phyloP scores from a whole-genome alignment of 2,888 invertebrate genomes.

The Melieria crassipennis region DNA sequence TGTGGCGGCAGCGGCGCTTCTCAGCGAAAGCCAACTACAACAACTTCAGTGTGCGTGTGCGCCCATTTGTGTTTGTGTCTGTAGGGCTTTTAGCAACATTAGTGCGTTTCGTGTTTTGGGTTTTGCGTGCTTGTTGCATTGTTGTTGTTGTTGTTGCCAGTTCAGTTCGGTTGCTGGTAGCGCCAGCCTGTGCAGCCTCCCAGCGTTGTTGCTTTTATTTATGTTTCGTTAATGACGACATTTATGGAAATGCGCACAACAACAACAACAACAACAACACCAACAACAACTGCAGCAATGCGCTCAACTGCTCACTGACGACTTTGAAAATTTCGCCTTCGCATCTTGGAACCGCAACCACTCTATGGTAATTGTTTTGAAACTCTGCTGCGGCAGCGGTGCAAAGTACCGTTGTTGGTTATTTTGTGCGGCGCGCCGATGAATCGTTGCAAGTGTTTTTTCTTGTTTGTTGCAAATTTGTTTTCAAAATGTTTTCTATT shows the following conservation, averaged over 20 bases:
- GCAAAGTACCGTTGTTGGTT: neutral
- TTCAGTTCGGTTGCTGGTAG: too few relatives aligned
- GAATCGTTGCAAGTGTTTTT: too few relatives aligned
- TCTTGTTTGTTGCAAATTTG: too few relatives aligned
- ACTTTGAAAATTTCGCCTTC: neutral
- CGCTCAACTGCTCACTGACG: neutral
- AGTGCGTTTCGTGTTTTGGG: too few relatives aligned
- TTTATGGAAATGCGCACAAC: slow-evolving; percentile 26
- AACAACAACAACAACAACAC: neutral
- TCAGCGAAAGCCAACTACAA: neutral
- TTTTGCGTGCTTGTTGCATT: too few relatives aligned
- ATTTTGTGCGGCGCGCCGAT: neutral
- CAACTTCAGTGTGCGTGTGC: neutral
- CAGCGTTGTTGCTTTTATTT: slow-evolving; percentile 10
- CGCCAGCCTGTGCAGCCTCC: too few relatives aligned
- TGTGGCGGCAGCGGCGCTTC: too few relatives aligned
- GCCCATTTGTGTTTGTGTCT: neutral
- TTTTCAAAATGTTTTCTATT: too few relatives aligned
- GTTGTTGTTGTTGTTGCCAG: too few relatives aligned
- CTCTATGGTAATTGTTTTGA: neutral
- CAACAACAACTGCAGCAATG: neutral
- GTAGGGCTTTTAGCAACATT: neutral
- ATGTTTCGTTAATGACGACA: slow-evolving; percentile 25
- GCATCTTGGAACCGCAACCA: neutral
- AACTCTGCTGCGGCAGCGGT: too few relatives aligned